Evolutionary conservation across 2,888 invertebrate species (phyloP), one percentile per base, ranked within the genome.

Genomic region (Azorinus chamasolen): DNA sequence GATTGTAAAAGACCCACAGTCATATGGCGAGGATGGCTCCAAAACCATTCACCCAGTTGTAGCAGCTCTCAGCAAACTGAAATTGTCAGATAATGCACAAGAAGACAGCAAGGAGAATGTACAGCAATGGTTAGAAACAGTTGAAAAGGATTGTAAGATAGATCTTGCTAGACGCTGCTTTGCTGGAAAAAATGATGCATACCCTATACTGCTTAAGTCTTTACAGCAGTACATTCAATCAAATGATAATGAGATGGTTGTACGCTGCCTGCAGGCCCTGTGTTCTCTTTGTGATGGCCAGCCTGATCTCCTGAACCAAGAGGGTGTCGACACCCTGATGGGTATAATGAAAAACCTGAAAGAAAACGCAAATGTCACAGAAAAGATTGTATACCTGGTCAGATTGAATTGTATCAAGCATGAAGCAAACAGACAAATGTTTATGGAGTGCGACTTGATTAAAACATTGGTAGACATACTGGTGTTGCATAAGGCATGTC

Each of bases 381-480:
- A 81, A 37, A 46, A 79, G 0, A 65, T 83, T 24, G 75, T 91
- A 0, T 83, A 81, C 51, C 69, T 95, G 64, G 92, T 96, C 58
- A 94, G 95, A 51, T 75, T 87, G 5, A 87, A 87, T 79, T 97
- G 97, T 88, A 90, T 96, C 8, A 96, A 96, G 93, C 97, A 98
- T 87, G 98, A 98, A 94, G 94, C 93, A 79, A 98, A 98, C 91
- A 94, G 97, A 50, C 97, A 97, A 91, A 94, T 93, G 54, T 94
- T 97, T 77, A 96, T 97, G 68, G 94, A 95, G 22, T 95, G 95
- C n/a, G 95, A 95, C 43, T 95, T 97, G 45, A 93, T 96, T 25
- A 94, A 94, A 0, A 94, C 95, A 68, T 89, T 97, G 25, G 95
- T 95, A 77, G 93, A 93, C 0, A 90, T 95, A 54, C 89, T 96